These are phyloP conservation scores for Palloptera scutellata DNA, from an alignment of 2,888 invertebrate species.

Conservation along the genomic window DNA sequence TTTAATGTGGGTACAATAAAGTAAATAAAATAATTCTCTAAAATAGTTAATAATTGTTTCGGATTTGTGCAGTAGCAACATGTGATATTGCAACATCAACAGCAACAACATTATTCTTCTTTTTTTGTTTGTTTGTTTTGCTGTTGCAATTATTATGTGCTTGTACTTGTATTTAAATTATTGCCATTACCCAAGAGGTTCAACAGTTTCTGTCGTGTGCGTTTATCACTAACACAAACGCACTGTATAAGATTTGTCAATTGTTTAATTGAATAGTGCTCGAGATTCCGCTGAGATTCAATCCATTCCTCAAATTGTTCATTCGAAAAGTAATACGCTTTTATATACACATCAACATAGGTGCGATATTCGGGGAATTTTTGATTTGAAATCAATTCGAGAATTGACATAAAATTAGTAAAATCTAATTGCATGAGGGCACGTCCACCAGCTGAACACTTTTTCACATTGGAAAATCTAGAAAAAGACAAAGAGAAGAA, in stretches of 20 bases:
- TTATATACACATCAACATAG: slow-evolving; percentile 93
- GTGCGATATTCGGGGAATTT: slow-evolving; percentile 87
- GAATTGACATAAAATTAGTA: slow-evolving; percentile 89
- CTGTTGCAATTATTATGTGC: slow-evolving; percentile 14
- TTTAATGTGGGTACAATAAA: slow-evolving; percentile 4
- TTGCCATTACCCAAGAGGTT: slow-evolving; percentile 71
- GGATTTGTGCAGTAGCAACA: neutral
- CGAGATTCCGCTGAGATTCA: slow-evolving; percentile 81
- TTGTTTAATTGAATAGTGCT: slow-evolving; percentile 90
- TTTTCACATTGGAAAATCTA: slow-evolving; percentile 85
- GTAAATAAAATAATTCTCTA: neutral
- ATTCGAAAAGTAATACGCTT: slow-evolving; percentile 94
- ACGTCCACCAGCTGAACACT: slow-evolving; percentile 95
- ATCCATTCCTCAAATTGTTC: slow-evolving; percentile 89
- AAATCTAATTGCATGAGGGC: slow-evolving; percentile 98
- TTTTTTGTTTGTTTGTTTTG: neutral
- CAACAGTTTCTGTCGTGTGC: slow-evolving; percentile 80
- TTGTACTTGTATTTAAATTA: slow-evolving; percentile 47
- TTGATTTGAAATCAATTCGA: slow-evolving; percentile 84
- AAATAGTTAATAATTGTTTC: neutral
- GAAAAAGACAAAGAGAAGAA: neutral
- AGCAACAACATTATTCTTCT: neutral
- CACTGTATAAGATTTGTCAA: slow-evolving; percentile 83
- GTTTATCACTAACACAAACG: slow-evolving; percentile 88
- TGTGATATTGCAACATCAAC: neutral